Conservation (phyloP, 2,888 invertebrate genomes). For the Eurytoma californica region DNA sequence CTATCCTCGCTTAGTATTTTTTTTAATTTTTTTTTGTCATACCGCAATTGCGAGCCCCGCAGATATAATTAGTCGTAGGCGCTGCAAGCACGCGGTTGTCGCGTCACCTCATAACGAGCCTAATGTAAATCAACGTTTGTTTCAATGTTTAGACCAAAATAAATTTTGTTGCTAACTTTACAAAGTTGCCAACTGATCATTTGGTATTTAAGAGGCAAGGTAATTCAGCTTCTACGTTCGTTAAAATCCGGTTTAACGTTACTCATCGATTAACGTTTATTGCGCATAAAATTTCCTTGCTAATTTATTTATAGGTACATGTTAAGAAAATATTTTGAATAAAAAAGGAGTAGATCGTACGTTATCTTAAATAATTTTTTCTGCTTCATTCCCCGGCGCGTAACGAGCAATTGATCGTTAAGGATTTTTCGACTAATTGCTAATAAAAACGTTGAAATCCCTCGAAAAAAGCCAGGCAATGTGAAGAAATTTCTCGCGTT, state of each 20-base stretch:
- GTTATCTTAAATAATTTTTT: no score
- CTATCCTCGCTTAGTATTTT: not conserved
- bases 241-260: slow-evolving; percentile 14
- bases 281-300: slow-evolving; percentile 1
- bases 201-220: not conserved
- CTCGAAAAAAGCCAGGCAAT: not conserved
- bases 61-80: slow-evolving; percentile 11
- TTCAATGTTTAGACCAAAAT: not conserved
- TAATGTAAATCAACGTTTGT: not conserved
- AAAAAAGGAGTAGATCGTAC: not conserved
- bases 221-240: not conserved
- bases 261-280: slow-evolving; percentile 22
- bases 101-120: not conserved
- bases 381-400: no score
- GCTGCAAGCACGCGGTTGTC: not conserved
- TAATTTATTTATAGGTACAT: no score
- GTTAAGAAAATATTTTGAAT: not conserved
- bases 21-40: slow-evolving; percentile 26
- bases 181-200: not conserved
- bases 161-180: slow-evolving; percentile 31
- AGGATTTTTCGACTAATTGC: no score
- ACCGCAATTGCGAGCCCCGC: not conserved
- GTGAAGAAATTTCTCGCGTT: no score
- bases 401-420: no score
- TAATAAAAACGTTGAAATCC: no score